phyloP scores from a whole-genome alignment of 2,797 vertebrate genomes.

The Mormyrops attenuatus region DNA sequence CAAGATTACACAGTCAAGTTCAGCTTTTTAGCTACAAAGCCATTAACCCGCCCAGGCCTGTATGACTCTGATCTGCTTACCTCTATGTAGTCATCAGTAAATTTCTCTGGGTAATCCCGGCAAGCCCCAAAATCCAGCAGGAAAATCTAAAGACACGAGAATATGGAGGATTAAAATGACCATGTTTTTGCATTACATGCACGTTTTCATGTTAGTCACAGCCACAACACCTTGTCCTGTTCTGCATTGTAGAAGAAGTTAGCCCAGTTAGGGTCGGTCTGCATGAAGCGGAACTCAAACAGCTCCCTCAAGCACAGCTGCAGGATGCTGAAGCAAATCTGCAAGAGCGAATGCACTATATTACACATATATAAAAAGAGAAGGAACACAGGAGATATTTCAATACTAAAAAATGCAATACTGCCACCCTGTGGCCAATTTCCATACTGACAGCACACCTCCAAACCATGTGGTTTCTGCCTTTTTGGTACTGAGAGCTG shows the following conservation, averaged over 20 bases:
- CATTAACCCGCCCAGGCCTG: background rate
- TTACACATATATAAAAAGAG: background rate
- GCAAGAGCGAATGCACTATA: slow-evolving; percentile 5
- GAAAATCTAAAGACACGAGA: slow-evolving; percentile 55
- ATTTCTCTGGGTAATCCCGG: slow-evolving; percentile 66
- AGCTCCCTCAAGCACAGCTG: slow-evolving; percentile 78
- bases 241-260: slow-evolving; percentile 82
- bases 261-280: slow-evolving; percentile 89
- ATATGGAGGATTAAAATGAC: background rate
- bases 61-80: slow-evolving; percentile 43
- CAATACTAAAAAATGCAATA: background rate
- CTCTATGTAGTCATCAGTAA: slow-evolving; percentile 84
- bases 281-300: slow-evolving; percentile 90
- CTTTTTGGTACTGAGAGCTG: background rate
- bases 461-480: background rate
- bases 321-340: slow-evolving; percentile 78
- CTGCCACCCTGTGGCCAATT: slow-evolving; percentile 10
- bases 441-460: background rate
- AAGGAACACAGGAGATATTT: background rate
- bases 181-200: background rate
- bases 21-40: background rate
- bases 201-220: background rate
- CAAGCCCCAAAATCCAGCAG: slow-evolving; percentile 83
- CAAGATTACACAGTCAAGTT: background rate
- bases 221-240: slow-evolving; percentile 57